phyloP scores from a whole-genome alignment of 2,113 vertebrate genomes.

The Ibidorhyncha struthersii region DNA sequence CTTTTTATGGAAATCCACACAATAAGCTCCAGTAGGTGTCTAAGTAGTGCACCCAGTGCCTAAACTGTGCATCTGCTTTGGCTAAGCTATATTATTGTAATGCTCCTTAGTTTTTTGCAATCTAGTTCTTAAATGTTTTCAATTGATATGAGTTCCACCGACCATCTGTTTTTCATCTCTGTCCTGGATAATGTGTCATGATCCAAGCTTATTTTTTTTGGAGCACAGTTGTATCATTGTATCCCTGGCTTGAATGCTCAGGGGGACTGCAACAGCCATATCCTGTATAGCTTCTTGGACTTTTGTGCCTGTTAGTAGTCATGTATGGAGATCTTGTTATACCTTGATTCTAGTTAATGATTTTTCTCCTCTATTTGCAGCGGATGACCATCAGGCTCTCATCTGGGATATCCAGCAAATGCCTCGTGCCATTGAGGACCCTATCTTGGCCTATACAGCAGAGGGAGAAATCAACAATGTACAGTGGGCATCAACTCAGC shows the following conservation, averaged over 20 bases:
- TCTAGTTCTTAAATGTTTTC: neutral
- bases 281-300: neutral
- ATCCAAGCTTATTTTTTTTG: neutral
- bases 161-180: neutral
- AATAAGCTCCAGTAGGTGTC: too few relatives aligned
- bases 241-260: neutral
- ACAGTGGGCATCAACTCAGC: conserved; percentile 99
- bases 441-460: conserved; percentile 97
- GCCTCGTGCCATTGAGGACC: conserved; percentile 98
- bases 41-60: neutral
- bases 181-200: neutral
- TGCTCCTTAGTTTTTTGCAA: neutral
- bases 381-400: conserved; percentile 98
- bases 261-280: neutral
- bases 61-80: neutral
- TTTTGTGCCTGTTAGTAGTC: fast-evolving
- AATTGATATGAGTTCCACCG: fast-evolving
- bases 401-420: conserved; percentile 99
- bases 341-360: neutral
- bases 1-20: neutral
- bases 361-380: conserved; percentile 68
- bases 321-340: fast-evolving
- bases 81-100: neutral
- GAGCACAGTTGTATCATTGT: neutral
- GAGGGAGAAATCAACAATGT: conserved; percentile 99